These are phyloP conservation scores for Hyperoplus immaculatus DNA, from an alignment of 2,797 vertebrate species.

Conservation along the genomic window DNA sequence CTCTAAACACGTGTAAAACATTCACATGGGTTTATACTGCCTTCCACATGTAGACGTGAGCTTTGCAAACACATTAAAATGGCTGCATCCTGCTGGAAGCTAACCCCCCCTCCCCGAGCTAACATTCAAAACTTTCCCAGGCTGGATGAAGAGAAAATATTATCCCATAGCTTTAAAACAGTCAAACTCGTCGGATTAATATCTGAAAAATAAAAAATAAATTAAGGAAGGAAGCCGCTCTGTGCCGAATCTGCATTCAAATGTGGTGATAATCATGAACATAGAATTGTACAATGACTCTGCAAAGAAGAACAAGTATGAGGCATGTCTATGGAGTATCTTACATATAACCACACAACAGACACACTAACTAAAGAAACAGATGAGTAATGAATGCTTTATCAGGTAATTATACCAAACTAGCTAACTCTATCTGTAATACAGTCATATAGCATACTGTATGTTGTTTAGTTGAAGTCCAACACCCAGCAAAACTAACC, in stretches of 20 bases:
- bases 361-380: conserved; percentile 68
- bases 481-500: conserved; percentile 87
- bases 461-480: conserved; percentile 85
- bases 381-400: conserved; percentile 59
- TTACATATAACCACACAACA: conserved; percentile 70
- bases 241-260: neutral
- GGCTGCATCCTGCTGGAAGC: conserved; percentile 29
- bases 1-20: conserved; percentile 42
- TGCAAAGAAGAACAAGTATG: conserved; percentile 59
- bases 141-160: conserved; percentile 31
- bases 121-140: conserved; percentile 29
- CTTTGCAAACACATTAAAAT: conserved; percentile 43
- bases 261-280: too few species aligned
- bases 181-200: conserved; percentile 40
- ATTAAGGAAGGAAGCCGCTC: conserved; percentile 9
- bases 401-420: conserved; percentile 72
- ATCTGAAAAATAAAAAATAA: conserved; percentile 52
- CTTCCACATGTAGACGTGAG: conserved; percentile 17
- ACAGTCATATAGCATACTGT: conserved; percentile 85
- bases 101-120: neutral
- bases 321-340: conserved; percentile 73
- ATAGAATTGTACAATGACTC: conserved; percentile 63
- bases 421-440: conserved; percentile 83
- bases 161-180: conserved; percentile 42
- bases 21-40: conserved; percentile 42